Evolutionary conservation across 30 jellyfish, hydroid and myxozoan species (phyloP).

Genomic region (Cassiopea andromeda): DNA sequence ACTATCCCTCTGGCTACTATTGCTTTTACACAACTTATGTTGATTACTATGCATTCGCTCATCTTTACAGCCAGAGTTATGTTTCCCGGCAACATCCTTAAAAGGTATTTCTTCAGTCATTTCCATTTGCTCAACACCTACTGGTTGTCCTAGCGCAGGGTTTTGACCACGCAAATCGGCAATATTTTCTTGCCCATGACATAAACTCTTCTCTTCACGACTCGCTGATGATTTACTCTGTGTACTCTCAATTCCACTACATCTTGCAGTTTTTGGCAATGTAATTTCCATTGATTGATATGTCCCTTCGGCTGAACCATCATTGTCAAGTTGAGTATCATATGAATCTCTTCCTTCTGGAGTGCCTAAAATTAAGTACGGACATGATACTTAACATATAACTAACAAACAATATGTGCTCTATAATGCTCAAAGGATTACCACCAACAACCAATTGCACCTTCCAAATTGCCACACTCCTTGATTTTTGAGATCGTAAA

Average conservation of each 20-base stretch:
- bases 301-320: neutral
- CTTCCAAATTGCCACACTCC: no score
- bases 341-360: conserved; percentile 14
- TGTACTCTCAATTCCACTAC: neutral
- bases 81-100: no score
- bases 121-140: no score
- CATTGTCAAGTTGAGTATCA: conserved; percentile 22
- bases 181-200: neutral
- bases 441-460: no score
- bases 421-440: no score
- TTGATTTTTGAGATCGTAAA: no score
- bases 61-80: no score
- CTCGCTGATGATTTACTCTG: neutral
- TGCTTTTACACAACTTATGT: no score
- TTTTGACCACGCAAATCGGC: neutral
- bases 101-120: no score
- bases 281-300: neutral
- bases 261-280: neutral
- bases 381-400: no score
- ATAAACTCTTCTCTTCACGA: neutral
- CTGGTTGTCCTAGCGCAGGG: conserved; percentile 3
- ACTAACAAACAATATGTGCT: neutral
- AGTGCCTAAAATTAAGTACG: neutral
- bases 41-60: no score
- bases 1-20: conserved; percentile 39